These are phyloP conservation scores for Macroramphosus scolopax DNA, from an alignment of 2,797 vertebrate genomes.

Conservation along the genomic window DNA sequence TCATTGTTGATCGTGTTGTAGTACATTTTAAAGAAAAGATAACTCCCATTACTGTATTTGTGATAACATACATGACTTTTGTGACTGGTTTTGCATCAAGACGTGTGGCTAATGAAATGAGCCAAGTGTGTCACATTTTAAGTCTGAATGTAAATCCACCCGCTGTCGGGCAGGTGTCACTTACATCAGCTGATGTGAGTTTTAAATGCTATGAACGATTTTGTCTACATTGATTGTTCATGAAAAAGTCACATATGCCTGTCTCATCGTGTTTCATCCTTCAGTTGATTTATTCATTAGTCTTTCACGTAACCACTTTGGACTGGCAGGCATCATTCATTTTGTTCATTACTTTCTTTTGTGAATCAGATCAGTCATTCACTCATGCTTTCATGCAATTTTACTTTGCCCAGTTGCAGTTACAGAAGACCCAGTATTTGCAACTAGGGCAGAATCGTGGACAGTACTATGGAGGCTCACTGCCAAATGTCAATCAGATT, in stretches of 20 bases:
- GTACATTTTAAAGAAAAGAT: conserved; percentile 16
- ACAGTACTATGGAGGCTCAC: conserved; percentile 97
- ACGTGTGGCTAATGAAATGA: conserved; percentile 31
- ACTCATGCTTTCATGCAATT: conserved; percentile 83
- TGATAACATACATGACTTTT: conserved; percentile 26
- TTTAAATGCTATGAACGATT: conserved; percentile 33
- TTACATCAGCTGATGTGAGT: conserved; percentile 38
- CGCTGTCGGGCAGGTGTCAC: conserved; percentile 52
- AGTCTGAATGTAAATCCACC: conserved; percentile 33
- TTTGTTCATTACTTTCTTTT: conserved; percentile 57
- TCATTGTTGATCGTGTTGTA: conserved; percentile 34
- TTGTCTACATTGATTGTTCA: conserved; percentile 41
- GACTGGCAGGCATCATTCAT: conserved; percentile 49
- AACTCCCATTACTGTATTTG: conserved; percentile 24
- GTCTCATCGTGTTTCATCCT: conserved; percentile 38
- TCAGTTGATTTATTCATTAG: conserved; percentile 33
- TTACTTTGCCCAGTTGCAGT: conserved; percentile 94
- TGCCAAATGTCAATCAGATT: conserved; percentile 99
- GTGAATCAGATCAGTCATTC: conserved; percentile 73
- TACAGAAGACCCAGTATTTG: conserved; percentile 98
- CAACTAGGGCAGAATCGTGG: conserved; percentile 98
- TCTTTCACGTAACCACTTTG: conserved; percentile 37
- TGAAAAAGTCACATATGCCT: conserved; percentile 44
- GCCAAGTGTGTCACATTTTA: conserved; percentile 43
- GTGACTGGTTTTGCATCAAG: conserved; percentile 13